Evolutionary conservation across 2,888 invertebrate species (phyloP), one percentile per base, ranked within the genome.

Genomic region (Nomada hirtipes): DNA sequence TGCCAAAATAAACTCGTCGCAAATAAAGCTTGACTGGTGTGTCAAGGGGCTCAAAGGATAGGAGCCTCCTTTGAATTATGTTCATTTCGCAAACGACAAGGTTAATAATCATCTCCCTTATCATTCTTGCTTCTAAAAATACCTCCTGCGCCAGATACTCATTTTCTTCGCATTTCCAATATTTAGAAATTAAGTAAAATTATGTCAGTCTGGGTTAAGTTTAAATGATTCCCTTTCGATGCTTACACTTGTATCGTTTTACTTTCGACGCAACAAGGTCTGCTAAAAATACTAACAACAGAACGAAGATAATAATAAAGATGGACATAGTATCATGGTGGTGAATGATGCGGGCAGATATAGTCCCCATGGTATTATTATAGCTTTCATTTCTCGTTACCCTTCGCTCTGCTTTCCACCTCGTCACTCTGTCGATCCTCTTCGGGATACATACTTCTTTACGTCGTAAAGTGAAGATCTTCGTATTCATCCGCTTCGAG

Each of bases 1-100:
- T 50, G 63, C 69, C 57, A 63, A 79, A 79, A 79, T 79, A 79
- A 79, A 79, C 79, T 63, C 23, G 23, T n/a, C 29, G 72, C 55
- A 61, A 72, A 80, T 80, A 70, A 67, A 81, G 44, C n/a, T 29
- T 20, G 73, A 26, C 15, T 29, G 65, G 7, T 20, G 50, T 36
- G 23, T 36, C 20, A 20, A 11, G 47, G 0, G n/a, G 47, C 42
- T 70, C 64, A 52, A 57, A 23, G 10, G 44, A 65, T 42, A 60
- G 67, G n/a, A 65, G 9, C 20, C 18, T 13, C 55, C 50, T 79
- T 36, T 64, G 69, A 70, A 55, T 70, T 70, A 60, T 60, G 23
- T 52, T 15, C 53, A 20, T 0, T 11, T 61, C 55, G 29, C 53
- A 36, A 55, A 26, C 63, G 77, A 67, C 79, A 52, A 79, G 71